A percentile compares a stretch with the other conserved stretches of the same genome.
Evolutionary conservation across 2,797 vertebrate genomes (phyloP).

Genomic region (Pipistrellus nathusii): DNA sequence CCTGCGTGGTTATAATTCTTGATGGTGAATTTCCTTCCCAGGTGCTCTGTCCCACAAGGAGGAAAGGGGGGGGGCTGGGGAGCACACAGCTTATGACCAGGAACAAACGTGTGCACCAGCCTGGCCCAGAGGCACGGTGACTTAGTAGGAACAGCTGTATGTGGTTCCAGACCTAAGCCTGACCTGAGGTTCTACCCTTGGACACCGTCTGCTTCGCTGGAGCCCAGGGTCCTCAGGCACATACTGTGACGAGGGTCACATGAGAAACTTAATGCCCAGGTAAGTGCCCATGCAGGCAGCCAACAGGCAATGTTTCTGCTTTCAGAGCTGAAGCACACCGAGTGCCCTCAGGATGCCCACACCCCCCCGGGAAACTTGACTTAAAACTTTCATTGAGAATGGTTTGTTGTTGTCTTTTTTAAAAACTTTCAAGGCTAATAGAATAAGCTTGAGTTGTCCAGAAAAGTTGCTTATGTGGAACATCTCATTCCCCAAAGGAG

Average conservation of each 20-base stretch:
- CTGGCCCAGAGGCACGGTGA: accelerated
- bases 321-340: not conserved
- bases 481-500: not conserved
- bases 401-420: not conserved
- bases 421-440: not conserved
- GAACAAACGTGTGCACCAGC: not conserved
- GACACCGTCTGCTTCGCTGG: not conserved
- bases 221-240: not conserved
- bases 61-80: not conserved
- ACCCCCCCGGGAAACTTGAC: not conserved
- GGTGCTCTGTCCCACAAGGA: not conserved
- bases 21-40: not conserved
- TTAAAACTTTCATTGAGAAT: not conserved
- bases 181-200: not conserved
- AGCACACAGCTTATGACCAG: accelerated
- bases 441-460: conserved; percentile 38
- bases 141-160: not conserved
- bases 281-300: not conserved
- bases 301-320: accelerated
- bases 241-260: not conserved
- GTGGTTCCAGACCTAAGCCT: not conserved
- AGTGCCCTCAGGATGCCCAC: not conserved
- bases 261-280: not conserved
- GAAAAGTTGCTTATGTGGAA: conserved; percentile 7
- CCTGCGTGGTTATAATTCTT: accelerated